phyloP scores from a whole-genome alignment of 1,140 invertebrate species.

The Scaptomyza montana region DNA sequence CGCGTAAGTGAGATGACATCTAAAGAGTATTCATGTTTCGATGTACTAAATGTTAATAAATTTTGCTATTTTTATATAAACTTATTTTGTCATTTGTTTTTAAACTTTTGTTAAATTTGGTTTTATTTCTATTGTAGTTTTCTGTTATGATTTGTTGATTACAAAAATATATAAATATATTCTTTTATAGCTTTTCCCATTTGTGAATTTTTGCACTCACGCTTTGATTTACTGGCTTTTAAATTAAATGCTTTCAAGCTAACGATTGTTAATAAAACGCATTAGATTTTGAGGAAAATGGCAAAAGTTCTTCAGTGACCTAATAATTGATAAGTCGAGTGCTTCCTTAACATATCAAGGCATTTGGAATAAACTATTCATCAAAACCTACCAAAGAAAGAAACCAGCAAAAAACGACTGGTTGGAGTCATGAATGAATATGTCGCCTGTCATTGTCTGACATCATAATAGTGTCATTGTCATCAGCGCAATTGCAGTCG shows the following conservation, averaged over 20 bases:
- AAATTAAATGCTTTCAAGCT: conserved; percentile 23
- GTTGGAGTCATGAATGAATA: conserved; percentile 49
- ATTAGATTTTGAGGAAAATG: background rate
- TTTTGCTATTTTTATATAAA: conserved; percentile 9
- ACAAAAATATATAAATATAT: conserved; percentile 10
- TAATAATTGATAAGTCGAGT: no score
- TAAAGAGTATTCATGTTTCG: background rate
- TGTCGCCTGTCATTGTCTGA: conserved; percentile 72
- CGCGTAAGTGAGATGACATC: no score
- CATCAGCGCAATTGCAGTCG: conserved; percentile 55
- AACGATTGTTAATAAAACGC: background rate
- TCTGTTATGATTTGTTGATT: conserved; percentile 54
- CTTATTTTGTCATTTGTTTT: conserved; percentile 13
- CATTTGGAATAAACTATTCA: background rate
- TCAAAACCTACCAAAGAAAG: conserved; percentile 1
- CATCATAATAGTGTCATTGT: conserved; percentile 81
- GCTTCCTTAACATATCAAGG: no score
- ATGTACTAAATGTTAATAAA: background rate
- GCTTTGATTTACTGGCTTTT: conserved; percentile 60
- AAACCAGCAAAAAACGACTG: background rate
- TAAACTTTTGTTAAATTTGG: conserved; percentile 1
- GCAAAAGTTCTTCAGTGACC: background rate
- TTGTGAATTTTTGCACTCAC: conserved; percentile 20
- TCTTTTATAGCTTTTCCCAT: conserved; percentile 48
- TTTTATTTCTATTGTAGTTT: background rate